Base-by-base conservation (phyloP, 2,888 invertebrate species). In the Stenichneumon culpator region DNA sequence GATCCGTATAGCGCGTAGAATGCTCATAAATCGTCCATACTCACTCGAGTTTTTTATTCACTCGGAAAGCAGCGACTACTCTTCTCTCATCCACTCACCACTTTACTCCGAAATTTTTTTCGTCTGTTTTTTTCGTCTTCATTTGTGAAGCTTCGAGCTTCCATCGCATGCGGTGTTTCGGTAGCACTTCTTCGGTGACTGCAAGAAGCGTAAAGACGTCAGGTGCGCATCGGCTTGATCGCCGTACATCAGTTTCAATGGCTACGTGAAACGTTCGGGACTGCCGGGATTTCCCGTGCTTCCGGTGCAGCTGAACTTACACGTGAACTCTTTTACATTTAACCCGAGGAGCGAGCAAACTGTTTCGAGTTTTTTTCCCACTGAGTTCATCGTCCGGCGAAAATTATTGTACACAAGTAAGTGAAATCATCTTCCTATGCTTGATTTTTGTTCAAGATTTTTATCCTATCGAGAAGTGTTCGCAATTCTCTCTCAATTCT, bases 11-110 rank as follows among this genome's bases (percentile, higher is more conserved):
- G 19, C 25, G 25, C 63, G 22, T 70, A 57, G 72, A 67, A 73
- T 50, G 72, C 77, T 72, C 84, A 73, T 81, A 87, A 87, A 83
- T 83, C 74, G 75, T 81, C 68, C 69, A 63, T 82, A 84, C 69
- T 63, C 63, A 44, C 22, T 32, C 65, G 25, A 44, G 65, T 67
- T 79, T 77, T 81, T 70, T 54, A 68, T 65, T 70, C 83, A 65
- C 60, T 69, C 28, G 28, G 19, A 74, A 28, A 36, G 32, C 22
- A 3, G 36, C 39, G 32, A 79, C 69, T 36, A 50, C 54, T 69
- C n/a, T 50, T 22, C 60, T 60, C 63, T n/a, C 63, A 57, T 79
- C 60, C 63, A 79, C 79, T 70, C 69, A 52, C 79, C 79, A 70
- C 79, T 70, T 79, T 79, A 28, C 69, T 50, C 47, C n/a, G 9